Base-by-base conservation (phyloP, 1,140 invertebrate genomes). In the Popillia japonica region DNA sequence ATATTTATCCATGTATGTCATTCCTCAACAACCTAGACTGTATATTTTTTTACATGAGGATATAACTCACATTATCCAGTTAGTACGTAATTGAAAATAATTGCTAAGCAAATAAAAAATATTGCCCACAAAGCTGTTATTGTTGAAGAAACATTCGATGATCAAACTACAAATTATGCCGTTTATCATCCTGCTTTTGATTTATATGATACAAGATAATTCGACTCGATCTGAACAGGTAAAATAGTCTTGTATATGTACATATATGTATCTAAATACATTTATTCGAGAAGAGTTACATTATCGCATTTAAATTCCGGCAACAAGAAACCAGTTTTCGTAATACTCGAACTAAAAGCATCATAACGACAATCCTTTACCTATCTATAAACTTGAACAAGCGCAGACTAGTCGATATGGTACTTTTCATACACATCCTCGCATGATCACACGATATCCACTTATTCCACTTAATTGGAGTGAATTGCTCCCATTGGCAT, bases 401-500 rank as follows among this genome's bases (percentile, higher is more conserved):
- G 44, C 44, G 44, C 44, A 48, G 4, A 11, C 11, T 48, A 48
- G 4, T 11, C 44, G 17, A 11, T 48, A 48, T 11, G 11, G 17
- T 4, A 48, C n/a, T n/a, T n/a, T n/a, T n/a, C n/a, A n/a, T n/a
- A n/a, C n/a, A n/a, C n/a, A n/a, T n/a, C n/a, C n/a, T n/a, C n/a
- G 44, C 44, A 48, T 9, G 4, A 14, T 14, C 17, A 48, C 44
- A 10, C 44, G 44, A 48, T 48, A 48, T 48, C 44, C 44, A 64
- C 61, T 64, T 64, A 64, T 64, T 23, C 23, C 61, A 17, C 61
- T 64, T 64, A 64, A 64, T 64, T 64, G 61, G 17, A 64, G 23
- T 10, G 17, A 64, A 64, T 64, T 64, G 22, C 61, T 64, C 61
- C 61, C 61, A 64, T 64, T 64, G 61, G 61, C 61, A 64, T 64